Conservation (phyloP, 2,888 invertebrate genomes). For the Odontocolon sp. region DNA sequence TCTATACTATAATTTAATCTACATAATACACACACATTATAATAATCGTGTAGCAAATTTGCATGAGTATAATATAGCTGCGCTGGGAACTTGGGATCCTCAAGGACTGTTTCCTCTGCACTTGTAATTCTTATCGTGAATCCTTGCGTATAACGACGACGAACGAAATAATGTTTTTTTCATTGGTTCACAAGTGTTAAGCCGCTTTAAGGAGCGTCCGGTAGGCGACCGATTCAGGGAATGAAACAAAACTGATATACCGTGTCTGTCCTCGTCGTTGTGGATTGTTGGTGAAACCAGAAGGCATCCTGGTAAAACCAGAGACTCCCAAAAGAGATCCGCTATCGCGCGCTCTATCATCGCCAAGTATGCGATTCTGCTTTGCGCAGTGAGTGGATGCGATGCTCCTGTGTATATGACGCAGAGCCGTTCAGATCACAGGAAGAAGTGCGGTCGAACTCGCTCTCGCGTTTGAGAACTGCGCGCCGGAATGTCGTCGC, state of each 20-base stretch:
- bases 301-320: background rate
- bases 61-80: slow-evolving; percentile 21
- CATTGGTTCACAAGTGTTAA: slow-evolving; percentile 16
- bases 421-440: slow-evolving; percentile 13
- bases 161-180: slow-evolving; percentile 11
- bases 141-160: slow-evolving; percentile 11
- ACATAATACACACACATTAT: slow-evolving; percentile 35
- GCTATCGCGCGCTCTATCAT: slow-evolving; percentile 58
- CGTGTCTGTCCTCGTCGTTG: background rate
- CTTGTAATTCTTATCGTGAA: slow-evolving; percentile 37
- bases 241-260: slow-evolving; percentile 6
- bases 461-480: slow-evolving; percentile 26
- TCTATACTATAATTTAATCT: slow-evolving; percentile 35
- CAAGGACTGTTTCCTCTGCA: background rate
- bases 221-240: background rate
- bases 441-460: slow-evolving; percentile 1
- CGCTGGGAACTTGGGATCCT: slow-evolving; percentile 20
- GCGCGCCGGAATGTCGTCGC: slow-evolving; percentile 48
- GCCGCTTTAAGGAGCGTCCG: too few species aligned
- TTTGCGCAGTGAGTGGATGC: slow-evolving; percentile 15
- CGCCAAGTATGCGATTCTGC: slow-evolving; percentile 43
- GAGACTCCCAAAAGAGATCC: slow-evolving; percentile 53
- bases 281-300: background rate
- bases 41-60: slow-evolving; percentile 37
- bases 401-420: slow-evolving; percentile 36